Percentiles rank a stretch among this genome's conserved stretches.
Evolutionary conservation across 2,888 invertebrate genomes (phyloP).

Genomic region (Romanomermis culicivorax): DNA sequence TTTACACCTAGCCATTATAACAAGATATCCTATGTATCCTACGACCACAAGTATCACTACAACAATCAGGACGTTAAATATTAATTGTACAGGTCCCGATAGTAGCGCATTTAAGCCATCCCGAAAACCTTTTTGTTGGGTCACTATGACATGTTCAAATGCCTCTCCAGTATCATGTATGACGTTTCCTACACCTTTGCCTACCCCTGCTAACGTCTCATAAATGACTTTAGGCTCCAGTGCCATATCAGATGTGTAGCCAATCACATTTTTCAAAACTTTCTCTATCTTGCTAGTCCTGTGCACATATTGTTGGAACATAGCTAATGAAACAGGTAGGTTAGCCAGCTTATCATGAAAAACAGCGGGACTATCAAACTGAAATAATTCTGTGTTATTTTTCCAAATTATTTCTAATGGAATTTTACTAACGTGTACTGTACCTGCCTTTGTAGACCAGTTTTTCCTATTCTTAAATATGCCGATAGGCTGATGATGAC

Average conservation of each 20-base stretch:
- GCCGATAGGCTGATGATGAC: too few relatives aligned
- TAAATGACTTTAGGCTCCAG: not conserved
- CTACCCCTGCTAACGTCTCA: not conserved
- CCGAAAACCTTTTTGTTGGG: not conserved
- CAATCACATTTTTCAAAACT: not conserved
- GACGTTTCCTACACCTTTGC: not conserved
- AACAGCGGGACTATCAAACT: not conserved
- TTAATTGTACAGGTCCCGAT: not conserved
- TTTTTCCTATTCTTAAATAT: too few relatives aligned
- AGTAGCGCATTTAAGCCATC: not conserved
- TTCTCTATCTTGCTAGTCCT: not conserved
- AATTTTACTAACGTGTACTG: not conserved
- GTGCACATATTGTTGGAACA: not conserved
- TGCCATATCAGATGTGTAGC: not conserved
- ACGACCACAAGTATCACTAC: not conserved
- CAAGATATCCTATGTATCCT: not conserved
- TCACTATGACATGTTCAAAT: not conserved
- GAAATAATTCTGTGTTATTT: not conserved
- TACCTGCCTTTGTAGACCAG: not conserved
- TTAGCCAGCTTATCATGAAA: not conserved
- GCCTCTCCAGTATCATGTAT: not conserved
- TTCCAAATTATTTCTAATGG: not conserved
- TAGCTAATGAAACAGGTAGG: not conserved
- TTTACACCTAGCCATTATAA: too few relatives aligned
- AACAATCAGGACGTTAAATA: not conserved